phyloP scores from a whole-genome alignment of 2,797 vertebrate genomes.

The Malacoctenus gilli region DNA sequence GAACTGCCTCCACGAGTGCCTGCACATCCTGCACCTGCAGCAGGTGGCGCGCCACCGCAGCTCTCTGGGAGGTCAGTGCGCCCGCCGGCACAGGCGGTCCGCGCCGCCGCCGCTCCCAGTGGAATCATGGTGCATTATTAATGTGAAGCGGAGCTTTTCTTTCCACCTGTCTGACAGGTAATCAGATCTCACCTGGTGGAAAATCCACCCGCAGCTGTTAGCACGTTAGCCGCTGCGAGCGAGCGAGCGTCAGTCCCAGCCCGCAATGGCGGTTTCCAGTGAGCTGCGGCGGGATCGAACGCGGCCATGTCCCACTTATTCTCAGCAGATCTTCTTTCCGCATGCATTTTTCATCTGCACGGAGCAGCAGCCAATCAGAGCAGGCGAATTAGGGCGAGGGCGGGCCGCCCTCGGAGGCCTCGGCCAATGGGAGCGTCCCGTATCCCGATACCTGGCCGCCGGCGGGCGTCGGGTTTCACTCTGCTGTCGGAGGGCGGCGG shows the following conservation, averaged over 20 bases:
- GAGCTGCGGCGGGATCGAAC: no score
- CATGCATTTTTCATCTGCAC: slow-evolving; percentile 83
- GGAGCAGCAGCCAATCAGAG: slow-evolving; percentile 71
- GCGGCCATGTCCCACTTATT: slow-evolving; percentile 53
- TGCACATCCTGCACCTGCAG: slow-evolving; percentile 96
- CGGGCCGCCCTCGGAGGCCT: slow-evolving; percentile 29
- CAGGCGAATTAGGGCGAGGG: slow-evolving; percentile 56
- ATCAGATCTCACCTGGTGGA: slow-evolving; percentile 83
- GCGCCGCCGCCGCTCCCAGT: slow-evolving; percentile 67
- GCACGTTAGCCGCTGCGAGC: no score
- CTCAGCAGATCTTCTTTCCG: slow-evolving; percentile 80
- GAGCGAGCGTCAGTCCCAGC: no score
- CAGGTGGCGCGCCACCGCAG: slow-evolving; percentile 89
- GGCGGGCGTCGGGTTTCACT: slow-evolving; percentile 49
- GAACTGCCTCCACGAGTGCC: slow-evolving; percentile 97
- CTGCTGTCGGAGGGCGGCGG: slow-evolving; percentile 32
- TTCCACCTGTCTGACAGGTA: slow-evolving; percentile 86
- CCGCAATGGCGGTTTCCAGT: no score
- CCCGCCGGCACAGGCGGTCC: slow-evolving; percentile 15
- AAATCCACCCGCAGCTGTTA: slow-evolving; percentile 57
- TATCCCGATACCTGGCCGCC: slow-evolving; percentile 50
- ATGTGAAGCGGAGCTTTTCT: slow-evolving; percentile 85
- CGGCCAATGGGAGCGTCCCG: slow-evolving; percentile 67
- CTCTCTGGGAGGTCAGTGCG: slow-evolving; percentile 85
- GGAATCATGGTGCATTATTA: slow-evolving; percentile 96